A percentile compares a stretch with the other conserved stretches of the same genome.
Conservation (phyloP, 2,888 invertebrate species). For the Ornithoptera alexandrae region DNA sequence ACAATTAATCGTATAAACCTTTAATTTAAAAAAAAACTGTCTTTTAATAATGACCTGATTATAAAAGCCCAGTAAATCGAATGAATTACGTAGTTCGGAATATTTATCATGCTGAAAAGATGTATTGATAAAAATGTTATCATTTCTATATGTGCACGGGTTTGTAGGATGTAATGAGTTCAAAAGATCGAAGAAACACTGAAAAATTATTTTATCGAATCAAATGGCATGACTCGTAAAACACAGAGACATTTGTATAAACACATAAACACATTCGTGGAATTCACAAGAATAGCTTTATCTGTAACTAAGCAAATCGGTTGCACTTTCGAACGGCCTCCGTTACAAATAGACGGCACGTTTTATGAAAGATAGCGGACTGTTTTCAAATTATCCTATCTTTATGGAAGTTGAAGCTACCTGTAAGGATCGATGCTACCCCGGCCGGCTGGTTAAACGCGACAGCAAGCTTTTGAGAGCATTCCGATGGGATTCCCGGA, state of each 20-base stretch:
- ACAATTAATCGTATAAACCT: no score
- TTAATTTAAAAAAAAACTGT: no score
- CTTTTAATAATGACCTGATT: no score
- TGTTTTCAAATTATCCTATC: constrained; percentile 33
- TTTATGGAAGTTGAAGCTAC: constrained; percentile 36
- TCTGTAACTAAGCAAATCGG: constrained; percentile 34
- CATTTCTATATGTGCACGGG: neutral
- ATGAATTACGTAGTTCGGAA: no score
- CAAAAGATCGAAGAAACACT: constrained; percentile 16
- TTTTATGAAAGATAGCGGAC: constrained; percentile 29
- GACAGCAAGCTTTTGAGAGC: constrained; percentile 45
- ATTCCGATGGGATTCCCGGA: constrained; percentile 51
- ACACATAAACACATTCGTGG: constrained; percentile 29
- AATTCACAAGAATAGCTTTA: constrained; percentile 33
- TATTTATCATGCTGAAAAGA: no score
- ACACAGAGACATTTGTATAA: constrained; percentile 29
- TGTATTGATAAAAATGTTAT: neutral
- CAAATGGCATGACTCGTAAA: constrained; percentile 27
- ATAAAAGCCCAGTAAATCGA: no score
- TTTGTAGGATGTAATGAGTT: constrained; percentile 6
- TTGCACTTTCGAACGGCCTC: constrained; percentile 32
- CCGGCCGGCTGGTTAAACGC: constrained; percentile 43
- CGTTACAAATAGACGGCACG: constrained; percentile 39
- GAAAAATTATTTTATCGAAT: constrained; percentile 20
- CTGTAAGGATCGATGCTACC: constrained; percentile 40